These are phyloP conservation scores for Archegozetes longisetosus DNA, from an alignment of 1,140 invertebrate genomes.

Conservation along the genomic window DNA sequence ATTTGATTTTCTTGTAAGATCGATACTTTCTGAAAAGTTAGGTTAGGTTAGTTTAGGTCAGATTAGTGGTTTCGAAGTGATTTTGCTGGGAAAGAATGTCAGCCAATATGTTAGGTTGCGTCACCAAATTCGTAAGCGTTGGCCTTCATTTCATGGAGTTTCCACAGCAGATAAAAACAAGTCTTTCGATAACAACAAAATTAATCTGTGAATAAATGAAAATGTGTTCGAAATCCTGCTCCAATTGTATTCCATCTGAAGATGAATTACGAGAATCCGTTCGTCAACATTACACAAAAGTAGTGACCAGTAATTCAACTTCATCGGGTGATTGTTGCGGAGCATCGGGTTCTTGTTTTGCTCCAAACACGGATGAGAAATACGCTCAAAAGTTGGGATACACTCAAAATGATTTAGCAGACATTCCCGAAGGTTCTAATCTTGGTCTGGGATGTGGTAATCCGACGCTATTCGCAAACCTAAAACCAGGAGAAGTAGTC, in stretches of 20 bases:
- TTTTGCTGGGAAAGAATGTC: too few species aligned
- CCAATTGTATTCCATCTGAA: not conserved
- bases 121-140: too few species aligned
- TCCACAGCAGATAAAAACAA: too few species aligned
- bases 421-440: not conserved
- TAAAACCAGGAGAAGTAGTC: not conserved
- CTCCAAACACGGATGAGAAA: not conserved
- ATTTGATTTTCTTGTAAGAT: too few species aligned
- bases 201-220: too few species aligned
- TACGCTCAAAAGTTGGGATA: not conserved
- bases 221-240: too few species aligned
- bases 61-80: too few species aligned
- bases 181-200: too few species aligned
- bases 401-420: not conserved
- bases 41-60: too few species aligned
- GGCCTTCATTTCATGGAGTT: too few species aligned
- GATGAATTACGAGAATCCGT: not conserved
- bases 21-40: too few species aligned
- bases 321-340: not conserved
- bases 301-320: not conserved
- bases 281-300: conserved; percentile 1
- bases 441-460: conserved; percentile 3
- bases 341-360: not conserved
- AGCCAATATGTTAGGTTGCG: too few species aligned
- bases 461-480: not conserved